These are phyloP conservation scores for Heliocidaris erythrogramma DNA, from an alignment of 35 echinoderm and acorn worm species.

Conservation along the genomic window DNA sequence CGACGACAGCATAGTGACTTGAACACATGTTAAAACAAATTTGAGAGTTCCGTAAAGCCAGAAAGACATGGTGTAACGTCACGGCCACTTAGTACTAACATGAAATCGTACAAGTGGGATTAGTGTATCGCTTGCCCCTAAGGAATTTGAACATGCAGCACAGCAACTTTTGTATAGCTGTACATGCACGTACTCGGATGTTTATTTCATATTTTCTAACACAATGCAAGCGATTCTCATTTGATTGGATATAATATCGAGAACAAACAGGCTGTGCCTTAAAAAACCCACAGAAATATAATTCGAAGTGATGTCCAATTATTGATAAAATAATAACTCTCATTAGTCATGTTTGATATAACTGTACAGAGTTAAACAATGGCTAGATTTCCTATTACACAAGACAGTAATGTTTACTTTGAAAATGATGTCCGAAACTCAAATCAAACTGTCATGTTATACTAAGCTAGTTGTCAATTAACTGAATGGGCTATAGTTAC, in stretches of 20 bases:
- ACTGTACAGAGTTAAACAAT: no score
- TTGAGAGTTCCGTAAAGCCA: not conserved
- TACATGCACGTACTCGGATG: not conserved
- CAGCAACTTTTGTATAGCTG: not conserved
- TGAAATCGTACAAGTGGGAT: constrained; percentile 16
- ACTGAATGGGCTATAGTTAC: no score
- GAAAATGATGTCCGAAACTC: no score
- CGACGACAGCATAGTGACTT: not conserved
- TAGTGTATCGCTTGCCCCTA: not conserved
- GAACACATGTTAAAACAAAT: constrained; percentile 13
- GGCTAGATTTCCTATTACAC: no score
- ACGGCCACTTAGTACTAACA: not conserved
- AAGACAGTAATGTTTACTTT: no score
- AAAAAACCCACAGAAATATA: no score
- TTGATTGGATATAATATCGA: not conserved
- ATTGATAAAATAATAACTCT: no score
- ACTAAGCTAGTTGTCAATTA: no score
- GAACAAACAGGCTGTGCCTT: not conserved
- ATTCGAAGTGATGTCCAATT: no score
- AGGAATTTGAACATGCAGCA: not conserved
- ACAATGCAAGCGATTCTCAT: not conserved
- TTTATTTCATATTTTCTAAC: not conserved
- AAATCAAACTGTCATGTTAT: no score
- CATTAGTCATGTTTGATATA: no score
- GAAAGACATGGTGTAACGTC: not conserved